phyloP scores from a whole-genome alignment of 2,113 vertebrate species.

The Ibidorhyncha struthersii region DNA sequence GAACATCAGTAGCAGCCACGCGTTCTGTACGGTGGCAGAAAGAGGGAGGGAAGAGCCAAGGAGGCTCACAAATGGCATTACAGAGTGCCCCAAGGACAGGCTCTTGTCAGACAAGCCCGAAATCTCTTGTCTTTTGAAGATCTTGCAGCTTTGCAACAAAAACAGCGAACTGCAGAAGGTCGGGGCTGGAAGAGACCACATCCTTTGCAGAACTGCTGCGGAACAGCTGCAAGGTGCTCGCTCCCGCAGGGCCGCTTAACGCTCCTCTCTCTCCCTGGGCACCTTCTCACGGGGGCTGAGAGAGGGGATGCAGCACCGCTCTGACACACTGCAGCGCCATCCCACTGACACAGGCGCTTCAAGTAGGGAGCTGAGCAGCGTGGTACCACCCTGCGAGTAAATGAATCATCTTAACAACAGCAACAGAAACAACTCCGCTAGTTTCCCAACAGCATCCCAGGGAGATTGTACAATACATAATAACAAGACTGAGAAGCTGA shows the following conservation, averaged over 20 bases:
- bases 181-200: background rate
- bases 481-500: slow-evolving; percentile 44
- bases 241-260: background rate
- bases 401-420: slow-evolving; percentile 28
- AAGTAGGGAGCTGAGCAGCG: background rate
- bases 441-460: slow-evolving; percentile 38
- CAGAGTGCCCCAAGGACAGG: background rate
- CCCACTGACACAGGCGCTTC: background rate
- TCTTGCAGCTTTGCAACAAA: background rate
- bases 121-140: background rate
- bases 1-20: background rate
- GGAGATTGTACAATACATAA: slow-evolving; percentile 40
- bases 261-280: background rate
- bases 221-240: background rate
- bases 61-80: background rate
- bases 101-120: background rate
- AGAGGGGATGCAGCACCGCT: background rate
- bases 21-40: fast-evolving
- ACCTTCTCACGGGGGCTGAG: background rate
- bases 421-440: background rate
- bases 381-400: background rate
- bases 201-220: background rate
- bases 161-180: background rate
- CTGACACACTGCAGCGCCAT: background rate
- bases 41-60: background rate